phyloP scores from a whole-genome alignment of 1,140 invertebrate species.

The Charaxes varanes region DNA sequence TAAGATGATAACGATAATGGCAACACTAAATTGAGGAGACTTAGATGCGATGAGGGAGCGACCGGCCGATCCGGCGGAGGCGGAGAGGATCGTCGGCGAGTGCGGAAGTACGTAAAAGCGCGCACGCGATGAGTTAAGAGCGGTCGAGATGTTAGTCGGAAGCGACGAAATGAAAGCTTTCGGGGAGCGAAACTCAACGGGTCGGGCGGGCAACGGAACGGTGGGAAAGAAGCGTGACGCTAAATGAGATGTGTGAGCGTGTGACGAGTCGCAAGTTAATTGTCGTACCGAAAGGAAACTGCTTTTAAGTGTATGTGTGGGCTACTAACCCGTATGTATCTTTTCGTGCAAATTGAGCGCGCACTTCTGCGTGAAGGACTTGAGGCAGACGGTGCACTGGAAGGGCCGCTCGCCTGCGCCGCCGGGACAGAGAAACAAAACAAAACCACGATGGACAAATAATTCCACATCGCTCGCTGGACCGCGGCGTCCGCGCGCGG shows the following conservation, averaged over 20 bases:
- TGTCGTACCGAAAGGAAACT: constrained; percentile 49
- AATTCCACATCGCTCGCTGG: constrained; percentile 42
- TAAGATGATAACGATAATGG: constrained; percentile 54
- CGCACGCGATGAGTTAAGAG: constrained; percentile 49
- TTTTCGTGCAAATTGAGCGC: constrained; percentile 79
- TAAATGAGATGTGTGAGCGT: constrained; percentile 56
- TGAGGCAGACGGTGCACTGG: constrained; percentile 79
- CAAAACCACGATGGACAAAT: constrained; percentile 75
- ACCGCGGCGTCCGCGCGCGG: constrained; percentile 28
- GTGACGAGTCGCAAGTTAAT: constrained; percentile 49
- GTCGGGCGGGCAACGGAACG: constrained; percentile 69
- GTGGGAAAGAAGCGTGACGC: constrained; percentile 65
- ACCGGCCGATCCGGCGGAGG: constrained; percentile 36
- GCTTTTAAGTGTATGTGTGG: constrained; percentile 66
- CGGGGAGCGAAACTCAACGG: constrained; percentile 55
- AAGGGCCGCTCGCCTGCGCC: constrained; percentile 79
- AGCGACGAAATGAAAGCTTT: constrained; percentile 68
- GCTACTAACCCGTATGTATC: constrained; percentile 77
- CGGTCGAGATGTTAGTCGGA: constrained; percentile 64
- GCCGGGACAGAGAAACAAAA: constrained; percentile 72
- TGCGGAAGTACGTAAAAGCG: constrained; percentile 66
- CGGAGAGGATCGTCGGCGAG: constrained; percentile 36
- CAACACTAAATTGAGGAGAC: constrained; percentile 44
- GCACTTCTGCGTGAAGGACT: constrained; percentile 81
- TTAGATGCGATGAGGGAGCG: constrained; percentile 40